These are phyloP conservation scores for Poecilobothrus nobilitatus DNA, from an alignment of 2,888 invertebrate genomes.

Conservation along the genomic window DNA sequence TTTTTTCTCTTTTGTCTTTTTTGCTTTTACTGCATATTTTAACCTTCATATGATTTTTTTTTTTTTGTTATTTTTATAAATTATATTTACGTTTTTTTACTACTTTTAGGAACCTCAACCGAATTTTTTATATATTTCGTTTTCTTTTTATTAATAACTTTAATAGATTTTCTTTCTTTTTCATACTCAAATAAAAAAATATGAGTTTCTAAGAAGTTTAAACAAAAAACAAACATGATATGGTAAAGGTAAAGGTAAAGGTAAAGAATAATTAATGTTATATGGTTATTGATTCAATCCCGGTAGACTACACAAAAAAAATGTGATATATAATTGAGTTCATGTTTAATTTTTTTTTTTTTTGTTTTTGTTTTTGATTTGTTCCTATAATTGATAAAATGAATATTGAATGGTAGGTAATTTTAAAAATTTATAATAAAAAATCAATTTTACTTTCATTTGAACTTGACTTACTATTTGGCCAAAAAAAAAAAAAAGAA, in stretches of 20 bases:
- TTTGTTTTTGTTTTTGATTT: no score
- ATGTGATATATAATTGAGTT: neutral
- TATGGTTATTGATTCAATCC: neutral
- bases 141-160: neutral
- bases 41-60: slow-evolving; percentile 1
- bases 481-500: no score
- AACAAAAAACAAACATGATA: neutral
- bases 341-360: neutral
- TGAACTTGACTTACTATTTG: neutral
- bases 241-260: no score
- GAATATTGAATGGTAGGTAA: no score
- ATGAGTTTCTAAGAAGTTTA: neutral
- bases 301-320: no score
- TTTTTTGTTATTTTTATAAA: no score
- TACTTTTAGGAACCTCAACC: neutral
- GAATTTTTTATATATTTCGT: neutral
- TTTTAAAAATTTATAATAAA: no score
- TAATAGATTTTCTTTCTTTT: neutral
- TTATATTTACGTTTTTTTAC: neutral
- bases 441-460: neutral
- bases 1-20: no score
- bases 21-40: neutral
- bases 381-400: no score
- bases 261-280: neutral
- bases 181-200: neutral